These are phyloP conservation scores for Tachyglossus aculeatus DNA, from an alignment of 2,797 vertebrate genomes.

Conservation along the genomic window DNA sequence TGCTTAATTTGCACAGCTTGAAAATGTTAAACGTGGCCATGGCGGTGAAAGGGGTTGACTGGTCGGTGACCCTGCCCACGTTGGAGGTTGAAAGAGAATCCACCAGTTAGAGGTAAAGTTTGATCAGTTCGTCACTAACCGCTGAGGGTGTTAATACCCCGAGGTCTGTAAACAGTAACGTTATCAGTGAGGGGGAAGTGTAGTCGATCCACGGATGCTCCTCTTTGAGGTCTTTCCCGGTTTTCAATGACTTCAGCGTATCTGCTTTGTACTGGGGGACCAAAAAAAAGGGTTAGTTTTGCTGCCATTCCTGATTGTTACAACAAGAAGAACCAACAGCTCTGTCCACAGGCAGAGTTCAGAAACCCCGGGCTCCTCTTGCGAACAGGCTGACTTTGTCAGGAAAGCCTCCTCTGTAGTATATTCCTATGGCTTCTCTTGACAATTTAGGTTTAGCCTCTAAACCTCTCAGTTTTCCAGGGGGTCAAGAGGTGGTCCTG, in stretches of 20 bases:
- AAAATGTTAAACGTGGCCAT: background rate
- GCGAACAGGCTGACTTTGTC: no score
- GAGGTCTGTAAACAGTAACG: conserved; percentile 93
- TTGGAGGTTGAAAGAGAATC: fast-evolving
- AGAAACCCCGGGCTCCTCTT: no score
- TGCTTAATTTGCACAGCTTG: background rate
- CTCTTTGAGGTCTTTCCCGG: conserved; percentile 77
- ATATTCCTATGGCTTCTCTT: no score
- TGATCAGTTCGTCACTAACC: conserved; percentile 97
- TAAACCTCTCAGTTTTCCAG: no score
- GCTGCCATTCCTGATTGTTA: no score
- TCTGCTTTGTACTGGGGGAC: conserved; percentile 90
- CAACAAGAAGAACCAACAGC: no score
- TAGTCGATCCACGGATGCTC: conserved; percentile 96
- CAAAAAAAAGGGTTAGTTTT: background rate
- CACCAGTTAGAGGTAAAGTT: conserved; percentile 87
- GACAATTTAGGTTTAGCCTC: no score
- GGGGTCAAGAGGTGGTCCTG: no score
- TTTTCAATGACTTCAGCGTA: conserved; percentile 84
- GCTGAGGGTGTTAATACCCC: conserved; percentile 95
- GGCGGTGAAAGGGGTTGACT: background rate
- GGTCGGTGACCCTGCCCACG: background rate
- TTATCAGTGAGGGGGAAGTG: conserved; percentile 94
- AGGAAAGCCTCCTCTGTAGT: no score
- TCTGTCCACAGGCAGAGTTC: no score